A percentile compares a stretch with the other conserved stretches of the same genome.
These are phyloP conservation scores for Catharus bicknelli DNA, from an alignment of 2,113 vertebrate genomes.

Conservation along the genomic window DNA sequence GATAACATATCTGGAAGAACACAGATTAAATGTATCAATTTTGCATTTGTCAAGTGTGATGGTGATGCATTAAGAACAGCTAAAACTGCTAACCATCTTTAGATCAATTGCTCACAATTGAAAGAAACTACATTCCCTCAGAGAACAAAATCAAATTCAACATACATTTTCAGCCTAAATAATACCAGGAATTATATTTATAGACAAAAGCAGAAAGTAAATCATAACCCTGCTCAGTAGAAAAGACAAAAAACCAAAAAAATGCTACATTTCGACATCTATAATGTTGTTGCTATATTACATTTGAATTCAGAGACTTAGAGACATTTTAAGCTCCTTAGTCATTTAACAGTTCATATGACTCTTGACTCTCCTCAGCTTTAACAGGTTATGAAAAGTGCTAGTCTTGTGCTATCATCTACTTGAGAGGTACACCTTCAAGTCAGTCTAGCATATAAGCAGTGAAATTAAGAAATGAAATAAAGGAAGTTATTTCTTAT, in stretches of 20 bases:
- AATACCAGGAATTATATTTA: not conserved
- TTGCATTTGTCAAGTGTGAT: conserved; percentile 31
- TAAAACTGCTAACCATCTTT: conserved; percentile 10
- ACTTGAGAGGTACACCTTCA: not conserved
- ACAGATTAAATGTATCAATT: conserved; percentile 7
- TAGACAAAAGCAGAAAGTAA: not conserved
- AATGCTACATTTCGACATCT: not conserved
- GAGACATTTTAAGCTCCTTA: not conserved
- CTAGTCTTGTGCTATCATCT: not conserved
- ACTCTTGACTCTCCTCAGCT: not conserved
- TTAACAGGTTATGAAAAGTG: not conserved
- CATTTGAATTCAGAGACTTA: not conserved
- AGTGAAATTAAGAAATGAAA: not conserved
- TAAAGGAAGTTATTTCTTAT: not conserved
- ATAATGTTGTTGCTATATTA: not conserved
- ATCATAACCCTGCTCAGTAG: not conserved
- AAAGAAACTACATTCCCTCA: not conserved
- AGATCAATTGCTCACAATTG: not conserved
- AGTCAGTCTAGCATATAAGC: not conserved
- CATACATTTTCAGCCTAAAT: not conserved
- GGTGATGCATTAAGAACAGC: not conserved
- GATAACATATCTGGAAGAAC: not conserved
- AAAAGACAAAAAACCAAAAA: not conserved
- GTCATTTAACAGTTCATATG: not conserved
- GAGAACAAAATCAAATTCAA: conserved; percentile 14